These are phyloP conservation scores for Acanthaster planci DNA, from an alignment of 35 echinoderm and acorn worm genomes.

Conservation along the genomic window DNA sequence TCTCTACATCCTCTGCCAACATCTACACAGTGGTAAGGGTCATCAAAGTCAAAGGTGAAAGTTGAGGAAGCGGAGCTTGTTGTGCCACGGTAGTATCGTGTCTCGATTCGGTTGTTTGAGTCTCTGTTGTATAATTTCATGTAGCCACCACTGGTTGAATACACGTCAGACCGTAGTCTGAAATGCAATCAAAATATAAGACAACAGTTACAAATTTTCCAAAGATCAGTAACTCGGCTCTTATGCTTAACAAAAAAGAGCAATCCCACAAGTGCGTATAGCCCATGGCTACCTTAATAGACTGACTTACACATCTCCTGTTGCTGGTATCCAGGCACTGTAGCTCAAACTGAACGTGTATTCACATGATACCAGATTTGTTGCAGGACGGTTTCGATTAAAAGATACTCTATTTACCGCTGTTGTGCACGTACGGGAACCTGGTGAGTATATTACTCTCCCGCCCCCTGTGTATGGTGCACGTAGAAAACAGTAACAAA, in stretches of 20 bases:
- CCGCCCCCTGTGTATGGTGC: too few relatives aligned
- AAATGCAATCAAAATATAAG: too few relatives aligned
- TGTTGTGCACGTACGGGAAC: too few relatives aligned
- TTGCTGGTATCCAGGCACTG: too few relatives aligned
- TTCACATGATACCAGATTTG: too few relatives aligned
- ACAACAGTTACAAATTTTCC: background rate
- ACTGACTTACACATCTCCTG: too few relatives aligned
- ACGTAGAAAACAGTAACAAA: too few relatives aligned
- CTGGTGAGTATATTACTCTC: too few relatives aligned
- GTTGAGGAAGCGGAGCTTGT: background rate
- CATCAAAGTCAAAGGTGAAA: background rate
- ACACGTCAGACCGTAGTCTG: too few relatives aligned
- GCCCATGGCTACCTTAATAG: background rate
- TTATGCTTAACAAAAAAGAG: background rate
- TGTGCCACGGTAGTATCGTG: background rate
- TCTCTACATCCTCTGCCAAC: background rate
- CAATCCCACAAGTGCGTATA: background rate
- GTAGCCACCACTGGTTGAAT: conserved; percentile 7
- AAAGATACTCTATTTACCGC: too few relatives aligned
- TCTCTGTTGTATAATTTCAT: background rate
- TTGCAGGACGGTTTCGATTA: too few relatives aligned
- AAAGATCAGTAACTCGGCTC: background rate
- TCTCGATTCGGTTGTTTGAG: background rate
- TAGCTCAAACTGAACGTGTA: too few relatives aligned
- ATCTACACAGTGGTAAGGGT: background rate